Base-by-base conservation (phyloP, 2,888 invertebrate species). In the Opisthograptis luteolata region DNA sequence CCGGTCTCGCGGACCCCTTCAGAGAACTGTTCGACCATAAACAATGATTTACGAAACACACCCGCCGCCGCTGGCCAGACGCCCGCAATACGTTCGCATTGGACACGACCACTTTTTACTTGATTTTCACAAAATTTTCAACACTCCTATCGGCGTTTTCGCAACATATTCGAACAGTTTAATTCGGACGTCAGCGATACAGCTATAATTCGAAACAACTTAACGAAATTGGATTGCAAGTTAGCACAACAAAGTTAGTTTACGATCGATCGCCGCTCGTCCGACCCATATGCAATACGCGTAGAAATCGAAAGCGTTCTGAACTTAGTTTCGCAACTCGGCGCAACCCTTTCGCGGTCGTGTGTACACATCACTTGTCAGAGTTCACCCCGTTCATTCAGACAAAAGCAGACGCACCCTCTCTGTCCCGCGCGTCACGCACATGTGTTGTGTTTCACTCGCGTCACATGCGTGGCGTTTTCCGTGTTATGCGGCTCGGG, bases 41-140 rank as follows among this genome's bases (percentile, higher is more conserved):
- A 88, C 86, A 87, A 87, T 81, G 80, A 77, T 84, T 88, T 84
- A 74, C 86, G 87, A 87, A 86, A 87, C 78, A 79, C 74, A 77
- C 79, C 70, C 68, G 58, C 47, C 28, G 42, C 60, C 65, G 68
- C 60, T 66, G 68, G 62, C 68, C 65, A 68, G 73, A 66, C 66
- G 50, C 64, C 64, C 63, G 79, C 79, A 79, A 81, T 75, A 76
- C 80, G 76, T 76, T 78, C 67, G 70, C 70, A 76, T 80, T 82
- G 66, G 78, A 76, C 73, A 70, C 73, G 71, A 64, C 41, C 51
- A 66, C 40, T 30, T 60, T 79, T 81, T 51, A 51, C 41, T 47
- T 36, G 39, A 48, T 83, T 83, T 73, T 64, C 59, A 59, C 68
- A 48, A 42, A 67, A 64, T 79, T 81, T 81, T 80, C 74, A 76